Conservation (phyloP, 1,140 invertebrate species). For the Dreissena rostriformis region DNA sequence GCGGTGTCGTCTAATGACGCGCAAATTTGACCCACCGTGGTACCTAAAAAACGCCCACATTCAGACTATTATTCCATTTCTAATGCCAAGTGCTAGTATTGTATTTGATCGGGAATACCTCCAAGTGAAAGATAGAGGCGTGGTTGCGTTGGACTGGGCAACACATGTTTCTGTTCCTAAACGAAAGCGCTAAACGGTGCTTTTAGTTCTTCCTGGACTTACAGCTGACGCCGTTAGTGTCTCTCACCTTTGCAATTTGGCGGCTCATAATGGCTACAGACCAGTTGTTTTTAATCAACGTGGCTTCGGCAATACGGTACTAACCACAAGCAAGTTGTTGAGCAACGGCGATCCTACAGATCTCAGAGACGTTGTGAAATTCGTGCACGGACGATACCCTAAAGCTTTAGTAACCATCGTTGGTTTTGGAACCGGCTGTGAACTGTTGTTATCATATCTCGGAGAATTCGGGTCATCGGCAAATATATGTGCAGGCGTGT, state of each 20-base stretch:
- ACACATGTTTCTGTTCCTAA: constrained; percentile 60
- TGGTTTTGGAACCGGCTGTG: constrained; percentile 72
- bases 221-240: no score
- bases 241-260: constrained; percentile 62
- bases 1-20: constrained; percentile 63
- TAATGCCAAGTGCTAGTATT: constrained; percentile 51
- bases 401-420: constrained; percentile 69
- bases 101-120: constrained; percentile 67
- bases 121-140: constrained; percentile 74
- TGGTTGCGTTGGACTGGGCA: constrained; percentile 77
- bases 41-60: constrained; percentile 70
- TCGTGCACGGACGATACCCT: constrained; percentile 65
- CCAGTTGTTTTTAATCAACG: constrained; percentile 75
- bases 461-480: constrained; percentile 77
- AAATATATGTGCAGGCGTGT: constrained; percentile 68
- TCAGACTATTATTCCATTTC: constrained; percentile 70
- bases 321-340: constrained; percentile 74
- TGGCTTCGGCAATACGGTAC: constrained; percentile 68
- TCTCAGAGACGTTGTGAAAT: constrained; percentile 72
- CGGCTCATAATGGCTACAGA: constrained; percentile 68
- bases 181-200: constrained; percentile 63
- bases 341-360: constrained; percentile 72
- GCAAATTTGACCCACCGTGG: constrained; percentile 67
- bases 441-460: constrained; percentile 74
- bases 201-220: constrained; percentile 75